A percentile compares a stretch with the other conserved stretches of the same genome.
These are phyloP conservation scores for Agonopterix subpropinquella DNA, from an alignment of 2,888 invertebrate genomes.

Conservation along the genomic window DNA sequence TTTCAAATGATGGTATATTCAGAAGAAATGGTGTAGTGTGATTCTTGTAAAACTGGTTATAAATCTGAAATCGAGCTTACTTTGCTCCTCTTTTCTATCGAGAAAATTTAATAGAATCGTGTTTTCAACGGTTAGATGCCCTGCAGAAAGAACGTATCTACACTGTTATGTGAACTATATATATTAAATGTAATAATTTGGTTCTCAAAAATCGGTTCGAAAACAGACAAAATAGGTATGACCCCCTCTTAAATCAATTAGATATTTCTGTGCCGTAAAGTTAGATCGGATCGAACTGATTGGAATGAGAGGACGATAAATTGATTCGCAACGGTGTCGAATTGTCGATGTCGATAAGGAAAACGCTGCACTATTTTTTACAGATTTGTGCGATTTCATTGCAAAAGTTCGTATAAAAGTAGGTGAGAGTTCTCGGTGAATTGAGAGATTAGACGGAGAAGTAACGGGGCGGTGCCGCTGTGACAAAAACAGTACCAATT, in stretches of 20 bases:
- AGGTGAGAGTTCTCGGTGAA: conserved; percentile 37
- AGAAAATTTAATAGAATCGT: too few species aligned
- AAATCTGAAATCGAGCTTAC: too few species aligned
- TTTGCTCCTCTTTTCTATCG: too few species aligned
- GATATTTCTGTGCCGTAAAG: conserved; percentile 2
- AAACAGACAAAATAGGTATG: too few species aligned
- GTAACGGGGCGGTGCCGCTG: conserved; percentile 41
- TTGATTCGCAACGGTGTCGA: conserved; percentile 15
- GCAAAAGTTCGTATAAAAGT: conserved; percentile 31
- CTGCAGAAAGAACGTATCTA: too few species aligned
- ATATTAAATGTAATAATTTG: too few species aligned
- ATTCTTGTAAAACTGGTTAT: too few species aligned
- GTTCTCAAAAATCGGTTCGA: too few species aligned
- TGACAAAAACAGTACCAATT: conserved; percentile 68
- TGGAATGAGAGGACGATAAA: conserved; percentile 12
- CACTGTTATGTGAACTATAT: too few species aligned
- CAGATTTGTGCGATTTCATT: conserved; percentile 1
- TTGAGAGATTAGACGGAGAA: conserved; percentile 50
- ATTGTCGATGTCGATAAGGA: neutral
- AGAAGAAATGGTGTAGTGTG: too few species aligned
- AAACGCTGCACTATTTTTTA: neutral
- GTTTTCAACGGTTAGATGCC: too few species aligned
- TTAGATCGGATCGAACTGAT: conserved; percentile 12
- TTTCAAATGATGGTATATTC: too few species aligned
- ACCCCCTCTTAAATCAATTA: conserved; percentile 4